Percentiles rank a stretch among this genome's conserved stretches.
phyloP scores from a whole-genome alignment of 2,113 vertebrate species.

The Baryphthengus martii region DNA sequence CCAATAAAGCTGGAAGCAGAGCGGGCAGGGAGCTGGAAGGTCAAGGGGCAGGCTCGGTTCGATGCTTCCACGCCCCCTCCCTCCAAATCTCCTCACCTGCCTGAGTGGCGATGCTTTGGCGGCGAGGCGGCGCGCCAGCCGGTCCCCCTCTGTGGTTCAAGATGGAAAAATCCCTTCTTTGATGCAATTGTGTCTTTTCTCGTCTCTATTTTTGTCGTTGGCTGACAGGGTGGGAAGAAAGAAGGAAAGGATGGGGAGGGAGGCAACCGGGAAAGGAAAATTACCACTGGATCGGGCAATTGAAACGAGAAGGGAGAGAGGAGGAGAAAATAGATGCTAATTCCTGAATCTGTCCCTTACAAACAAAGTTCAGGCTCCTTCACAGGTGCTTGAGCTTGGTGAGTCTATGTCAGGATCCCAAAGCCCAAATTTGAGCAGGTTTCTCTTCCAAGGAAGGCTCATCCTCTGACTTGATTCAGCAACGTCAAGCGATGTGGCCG shows the following conservation, averaged over 20 bases:
- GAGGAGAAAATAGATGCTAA: neutral
- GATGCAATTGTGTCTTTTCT: neutral
- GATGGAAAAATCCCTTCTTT: conserved; percentile 21
- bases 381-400: neutral
- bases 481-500: fast-evolving
- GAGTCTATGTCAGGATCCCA: neutral
- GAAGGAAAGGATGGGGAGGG: neutral
- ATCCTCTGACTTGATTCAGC: neutral
- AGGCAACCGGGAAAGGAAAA: neutral
- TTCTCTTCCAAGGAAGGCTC: neutral
- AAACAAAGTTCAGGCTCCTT: neutral
- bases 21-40: neutral
- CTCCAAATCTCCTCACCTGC: neutral
- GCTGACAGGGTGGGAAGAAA: conserved; percentile 4
- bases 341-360: neutral
- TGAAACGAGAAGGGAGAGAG: neutral
- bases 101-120: neutral
- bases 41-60: neutral
- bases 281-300: neutral
- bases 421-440: neutral
- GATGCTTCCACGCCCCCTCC: neutral
- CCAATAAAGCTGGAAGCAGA: neutral
- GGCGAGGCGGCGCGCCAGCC: fast-evolving
- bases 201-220: conserved; percentile 26
- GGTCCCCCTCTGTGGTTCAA: neutral